phyloP scores from a whole-genome alignment of 2,113 vertebrate species.

The Struthio camelus region DNA sequence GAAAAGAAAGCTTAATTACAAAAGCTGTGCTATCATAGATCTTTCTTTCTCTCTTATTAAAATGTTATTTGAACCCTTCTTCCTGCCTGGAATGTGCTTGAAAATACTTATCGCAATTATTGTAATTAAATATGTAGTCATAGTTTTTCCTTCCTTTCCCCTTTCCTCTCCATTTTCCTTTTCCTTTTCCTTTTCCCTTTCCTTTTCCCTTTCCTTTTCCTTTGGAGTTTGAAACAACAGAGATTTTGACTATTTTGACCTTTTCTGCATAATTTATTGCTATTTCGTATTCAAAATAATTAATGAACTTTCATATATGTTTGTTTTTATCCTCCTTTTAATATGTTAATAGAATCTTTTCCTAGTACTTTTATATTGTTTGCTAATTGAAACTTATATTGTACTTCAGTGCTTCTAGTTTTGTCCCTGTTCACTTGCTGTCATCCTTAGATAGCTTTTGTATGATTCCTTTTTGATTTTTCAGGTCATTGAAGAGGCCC shows the following conservation, averaged over 20 bases:
- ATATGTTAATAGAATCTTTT: background rate
- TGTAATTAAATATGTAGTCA: background rate
- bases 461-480: background rate
- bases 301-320: background rate
- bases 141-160: background rate
- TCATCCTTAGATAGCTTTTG: background rate
- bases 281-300: background rate
- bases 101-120: background rate
- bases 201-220: background rate
- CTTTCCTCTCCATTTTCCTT: background rate
- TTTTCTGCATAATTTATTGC: background rate
- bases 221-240: background rate
- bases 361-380: background rate
- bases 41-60: background rate
- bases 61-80: background rate
- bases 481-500: background rate
- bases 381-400: background rate
- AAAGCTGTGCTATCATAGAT: background rate
- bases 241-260: background rate
- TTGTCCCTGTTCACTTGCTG: background rate
- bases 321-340: background rate
- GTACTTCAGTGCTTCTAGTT: background rate
- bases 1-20: background rate
- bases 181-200: background rate
- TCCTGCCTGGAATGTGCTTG: background rate